phyloP scores from a whole-genome alignment of 2,113 vertebrate genomes.

The Actinemys pallida region DNA sequence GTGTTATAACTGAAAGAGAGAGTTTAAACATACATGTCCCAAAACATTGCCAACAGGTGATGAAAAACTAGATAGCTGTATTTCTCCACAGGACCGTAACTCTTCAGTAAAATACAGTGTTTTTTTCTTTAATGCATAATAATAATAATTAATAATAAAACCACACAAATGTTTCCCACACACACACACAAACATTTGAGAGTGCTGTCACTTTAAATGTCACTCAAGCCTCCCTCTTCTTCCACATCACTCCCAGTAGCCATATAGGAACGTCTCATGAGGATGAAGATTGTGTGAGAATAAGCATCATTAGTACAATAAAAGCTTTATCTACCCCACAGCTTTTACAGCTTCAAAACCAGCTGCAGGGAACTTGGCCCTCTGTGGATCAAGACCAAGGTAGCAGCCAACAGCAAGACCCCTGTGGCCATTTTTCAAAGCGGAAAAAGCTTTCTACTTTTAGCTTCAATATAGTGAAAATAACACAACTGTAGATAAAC shows the following conservation, averaged over 20 bases:
- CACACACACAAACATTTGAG: neutral
- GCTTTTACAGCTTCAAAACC: neutral
- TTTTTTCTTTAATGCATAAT: neutral
- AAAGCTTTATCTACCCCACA: neutral
- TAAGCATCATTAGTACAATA: neutral
- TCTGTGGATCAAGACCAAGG: neutral
- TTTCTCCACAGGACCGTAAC: neutral
- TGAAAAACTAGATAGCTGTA: neutral
- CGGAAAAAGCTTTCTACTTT: neutral
- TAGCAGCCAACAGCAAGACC: neutral
- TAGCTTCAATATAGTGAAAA: neutral
- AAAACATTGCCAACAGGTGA: neutral
- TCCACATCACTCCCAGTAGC: neutral
- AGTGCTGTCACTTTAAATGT: constrained; percentile 2
- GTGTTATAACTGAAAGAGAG: neutral
- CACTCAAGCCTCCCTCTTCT: neutral
- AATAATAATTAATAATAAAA: neutral
- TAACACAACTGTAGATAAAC: neutral
- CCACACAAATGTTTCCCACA: neutral
- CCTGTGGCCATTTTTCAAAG: neutral
- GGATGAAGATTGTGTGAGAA: neutral
- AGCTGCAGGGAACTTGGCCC: rapidly evolving
- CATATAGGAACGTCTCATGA: neutral
- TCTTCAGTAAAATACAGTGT: neutral
- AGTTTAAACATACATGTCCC: neutral